Conservation (phyloP, 2,888 invertebrate species). For the Pharmacophagus antenor region DNA sequence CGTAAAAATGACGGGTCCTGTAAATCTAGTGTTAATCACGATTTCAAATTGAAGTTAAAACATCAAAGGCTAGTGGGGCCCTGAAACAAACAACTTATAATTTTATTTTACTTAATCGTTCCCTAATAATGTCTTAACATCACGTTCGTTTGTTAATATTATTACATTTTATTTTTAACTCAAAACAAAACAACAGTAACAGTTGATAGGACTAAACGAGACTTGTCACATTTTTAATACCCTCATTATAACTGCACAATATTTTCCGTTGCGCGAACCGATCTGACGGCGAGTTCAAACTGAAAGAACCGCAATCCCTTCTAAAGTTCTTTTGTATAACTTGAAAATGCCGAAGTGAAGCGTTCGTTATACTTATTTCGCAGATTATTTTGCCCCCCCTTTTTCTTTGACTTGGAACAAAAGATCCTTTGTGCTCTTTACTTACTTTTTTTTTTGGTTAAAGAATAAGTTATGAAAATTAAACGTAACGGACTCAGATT, state of each 20-base stretch:
- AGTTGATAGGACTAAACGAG: background rate
- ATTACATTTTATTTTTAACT: background rate
- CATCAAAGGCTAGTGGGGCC: too few relatives aligned
- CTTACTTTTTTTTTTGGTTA: background rate
- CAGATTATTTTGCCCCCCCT: constrained; percentile 54
- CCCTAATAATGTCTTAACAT: too few relatives aligned
- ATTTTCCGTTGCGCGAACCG: constrained; percentile 33
- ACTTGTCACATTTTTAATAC: constrained; percentile 30
- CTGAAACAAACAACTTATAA: too few relatives aligned
- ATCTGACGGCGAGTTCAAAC: constrained; percentile 39
- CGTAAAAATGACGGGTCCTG: too few relatives aligned
- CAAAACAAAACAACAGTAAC: background rate
- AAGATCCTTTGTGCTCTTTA: constrained; percentile 20
- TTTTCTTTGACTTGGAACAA: constrained; percentile 41
- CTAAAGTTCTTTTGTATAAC: constrained; percentile 57
- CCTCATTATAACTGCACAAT: constrained; percentile 32
- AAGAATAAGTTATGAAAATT: background rate
- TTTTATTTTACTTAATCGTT: too few relatives aligned
- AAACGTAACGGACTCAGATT: background rate
- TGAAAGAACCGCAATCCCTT: constrained; percentile 61
- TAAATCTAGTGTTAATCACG: too few relatives aligned
- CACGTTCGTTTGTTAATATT: background rate
- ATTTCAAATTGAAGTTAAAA: too few relatives aligned
- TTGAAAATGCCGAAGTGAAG: constrained; percentile 51
- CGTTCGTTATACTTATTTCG: constrained; percentile 43